These are phyloP conservation scores for Empidonax traillii DNA, from an alignment of 2,113 vertebrate genomes.

Conservation along the genomic window DNA sequence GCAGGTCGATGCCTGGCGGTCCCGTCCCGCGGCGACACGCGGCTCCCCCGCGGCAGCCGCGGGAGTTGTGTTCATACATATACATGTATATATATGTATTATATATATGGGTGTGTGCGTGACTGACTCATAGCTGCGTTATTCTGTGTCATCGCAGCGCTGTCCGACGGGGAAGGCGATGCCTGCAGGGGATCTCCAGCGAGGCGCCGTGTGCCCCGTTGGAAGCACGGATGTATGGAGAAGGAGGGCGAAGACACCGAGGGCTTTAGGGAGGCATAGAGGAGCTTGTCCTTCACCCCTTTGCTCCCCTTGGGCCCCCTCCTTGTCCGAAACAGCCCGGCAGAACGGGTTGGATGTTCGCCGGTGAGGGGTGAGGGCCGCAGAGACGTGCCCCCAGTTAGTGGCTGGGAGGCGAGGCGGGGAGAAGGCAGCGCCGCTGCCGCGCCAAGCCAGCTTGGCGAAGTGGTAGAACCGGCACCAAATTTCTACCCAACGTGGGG, in stretches of 20 bases:
- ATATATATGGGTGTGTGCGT: neutral
- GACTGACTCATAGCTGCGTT: neutral
- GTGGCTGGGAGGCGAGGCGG: neutral
- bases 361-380: neutral
- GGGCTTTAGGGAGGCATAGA: neutral
- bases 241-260: no score
- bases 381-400: neutral
- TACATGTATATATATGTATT: neutral
- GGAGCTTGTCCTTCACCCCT: neutral
- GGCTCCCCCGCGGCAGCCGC: neutral
- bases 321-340: no score
- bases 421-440: neutral
- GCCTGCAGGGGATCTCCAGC: neutral
- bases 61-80: no score
- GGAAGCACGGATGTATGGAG: neutral
- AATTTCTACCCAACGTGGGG: neutral
- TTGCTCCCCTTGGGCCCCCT: no score
- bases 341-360: neutral
- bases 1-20: neutral
- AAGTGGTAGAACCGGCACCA: neutral
- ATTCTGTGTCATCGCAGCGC: neutral
- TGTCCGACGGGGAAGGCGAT: neutral
- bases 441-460: neutral
- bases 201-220: neutral
- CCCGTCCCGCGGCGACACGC: neutral